Base-by-base conservation (phyloP, 2,113 vertebrate genomes). In the Maccullochella peelii region DNA sequence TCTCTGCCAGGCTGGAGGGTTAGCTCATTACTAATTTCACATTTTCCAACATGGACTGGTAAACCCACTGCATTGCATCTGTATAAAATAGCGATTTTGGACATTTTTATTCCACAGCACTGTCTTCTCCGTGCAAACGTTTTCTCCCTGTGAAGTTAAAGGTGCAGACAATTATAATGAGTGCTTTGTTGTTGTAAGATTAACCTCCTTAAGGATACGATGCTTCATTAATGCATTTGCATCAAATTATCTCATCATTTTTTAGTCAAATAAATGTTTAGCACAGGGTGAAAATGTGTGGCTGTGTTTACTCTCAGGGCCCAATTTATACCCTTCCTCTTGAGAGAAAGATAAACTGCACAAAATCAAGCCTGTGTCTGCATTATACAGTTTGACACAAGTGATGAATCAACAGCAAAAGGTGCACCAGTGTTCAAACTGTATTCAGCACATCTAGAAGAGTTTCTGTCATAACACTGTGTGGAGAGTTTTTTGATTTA, bases 11-110 rank as follows among this genome's bases (percentile, higher is more conserved):
- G 77, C 84, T 80, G 52, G 33, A 80, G 71, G 79, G 52, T 54
- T 75, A 68, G 72, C 71, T 77, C 80, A 71, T 89, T 79, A 70
- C 77, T 74, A 50, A 83, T 90, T 84, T 84, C 84, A 90, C 79
- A 87, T 87, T 85, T 79, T 70, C 73, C 66, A 79, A 49, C 72
- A 79, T 76, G 72, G 73, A 72, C 71, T 59, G 74, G 68, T 79
- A 71, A 82, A 87, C 40, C 62, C 65, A 77, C 6, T 8, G 16
- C 49, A 81, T 55, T 74, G 75, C 27, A 80, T 80, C 57, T 77
- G 74, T 77, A 76, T 77, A 79, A 79, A 83, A 86, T 63, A 74
- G 61, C 16, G 30, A 61, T 33, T 80, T 67, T 27, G 44, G 76
- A 79, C 40, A 73, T 84, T 77, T 79, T 85, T 54, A 79, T 44